A percentile compares a stretch with the other conserved stretches of the same genome.
Evolutionary conservation across 2,113 vertebrate genomes (phyloP).

Genomic region (Odontophorus gujanensis): DNA sequence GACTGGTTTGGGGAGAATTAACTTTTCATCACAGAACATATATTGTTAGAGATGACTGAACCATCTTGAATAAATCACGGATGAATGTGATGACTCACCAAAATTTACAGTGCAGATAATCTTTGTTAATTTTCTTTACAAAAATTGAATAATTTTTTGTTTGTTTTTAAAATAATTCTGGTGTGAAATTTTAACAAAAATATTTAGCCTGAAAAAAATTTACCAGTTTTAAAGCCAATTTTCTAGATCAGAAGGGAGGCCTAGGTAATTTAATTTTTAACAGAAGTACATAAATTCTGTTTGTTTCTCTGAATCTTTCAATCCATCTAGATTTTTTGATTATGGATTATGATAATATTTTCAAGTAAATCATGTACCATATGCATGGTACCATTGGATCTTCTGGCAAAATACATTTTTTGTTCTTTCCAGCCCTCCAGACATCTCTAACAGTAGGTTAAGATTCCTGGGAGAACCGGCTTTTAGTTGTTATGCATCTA

Average conservation of each 20-base stretch:
- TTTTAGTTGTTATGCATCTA: not conserved
- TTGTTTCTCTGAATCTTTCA: not conserved
- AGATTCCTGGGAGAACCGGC: not conserved
- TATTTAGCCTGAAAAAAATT: not conserved
- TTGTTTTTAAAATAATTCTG: not conserved
- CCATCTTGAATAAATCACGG: not conserved
- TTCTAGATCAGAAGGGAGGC: not conserved
- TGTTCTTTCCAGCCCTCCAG: not conserved
- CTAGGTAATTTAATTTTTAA: not conserved
- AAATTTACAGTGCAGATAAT: not conserved
- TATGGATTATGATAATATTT: not conserved
- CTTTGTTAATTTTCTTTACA: not conserved
- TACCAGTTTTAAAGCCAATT: not conserved
- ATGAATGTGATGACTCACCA: not conserved
- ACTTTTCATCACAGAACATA: not conserved
- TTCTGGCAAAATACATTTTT: not conserved
- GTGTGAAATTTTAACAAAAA: not conserved
- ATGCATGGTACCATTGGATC: not conserved
- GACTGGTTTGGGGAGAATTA: not conserved
- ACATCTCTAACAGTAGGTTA: not conserved
- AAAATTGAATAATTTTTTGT: rapidly evolving
- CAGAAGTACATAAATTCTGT: not conserved
- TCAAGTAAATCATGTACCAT: not conserved
- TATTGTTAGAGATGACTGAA: not conserved
- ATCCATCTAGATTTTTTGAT: not conserved